Evolutionary conservation across 2,113 vertebrate genomes (phyloP), one percentile per base, ranked within the genome.

Genomic region (Falco punctatus): DNA sequence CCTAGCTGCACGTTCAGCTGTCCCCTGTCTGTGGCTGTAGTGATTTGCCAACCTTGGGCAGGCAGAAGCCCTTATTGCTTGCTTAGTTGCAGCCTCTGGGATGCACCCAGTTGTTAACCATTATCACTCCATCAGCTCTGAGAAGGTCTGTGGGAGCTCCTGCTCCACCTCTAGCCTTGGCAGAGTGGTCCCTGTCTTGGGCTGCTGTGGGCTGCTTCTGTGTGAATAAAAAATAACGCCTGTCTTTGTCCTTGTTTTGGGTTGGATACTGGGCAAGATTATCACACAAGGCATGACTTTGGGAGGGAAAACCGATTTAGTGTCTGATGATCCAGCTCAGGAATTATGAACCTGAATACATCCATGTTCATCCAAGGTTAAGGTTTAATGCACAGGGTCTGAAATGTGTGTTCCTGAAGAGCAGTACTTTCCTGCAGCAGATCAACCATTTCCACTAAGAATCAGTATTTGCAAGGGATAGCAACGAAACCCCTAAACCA

Each of bases 1-100:
- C 35, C 35, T 28, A 35, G n/a, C 21, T 26, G 23, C 48, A 59
- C 7, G 2, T 18, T 42, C 46, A 61, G 46, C 33, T 65, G 58
- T 65, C 7, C 38, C 27, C 46, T 70, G 32, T 23, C 44, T 26
- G 2, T 6, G 32, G 42, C 55, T 2, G 1, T 11, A 72, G 26
- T 0, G 0, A 61, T 73, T 27, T 92, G 62, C 26, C 0, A 0
- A n/a, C 35, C 35, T 49, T 2, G 1, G 26, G 65, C 54, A 91
- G 42, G n/a, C 28, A 89, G 86, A 78, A 49, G 15, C 40, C 32
- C 57, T 79, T 54, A 16, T 24, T 77, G 19, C 28, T 62, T 58
- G 15, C n/a, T 81, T 35, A 59, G 23, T 2, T 79, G n/a, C 2
- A 1, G 35, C 62, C 59, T 69, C 66, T 51, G 33, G 42, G 75